phyloP scores from a whole-genome alignment of 1,140 invertebrate genomes.

The Pissodes strobi region DNA sequence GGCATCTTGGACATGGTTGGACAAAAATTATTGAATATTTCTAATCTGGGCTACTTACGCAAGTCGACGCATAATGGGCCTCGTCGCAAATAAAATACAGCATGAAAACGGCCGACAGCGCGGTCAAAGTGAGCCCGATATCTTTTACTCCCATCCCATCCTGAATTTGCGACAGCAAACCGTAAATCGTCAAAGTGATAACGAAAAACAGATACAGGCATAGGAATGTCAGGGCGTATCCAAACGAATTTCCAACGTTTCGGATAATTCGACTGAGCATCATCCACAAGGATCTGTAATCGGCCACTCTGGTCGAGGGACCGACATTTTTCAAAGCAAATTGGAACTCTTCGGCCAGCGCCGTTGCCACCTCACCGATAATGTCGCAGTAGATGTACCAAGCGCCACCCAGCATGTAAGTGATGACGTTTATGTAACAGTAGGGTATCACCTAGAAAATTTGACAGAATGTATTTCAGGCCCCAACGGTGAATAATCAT shows the following conservation, averaged over 20 bases:
- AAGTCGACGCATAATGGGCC: constrained; percentile 66
- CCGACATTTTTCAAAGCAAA: constrained; percentile 65
- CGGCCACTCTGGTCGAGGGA: constrained; percentile 65
- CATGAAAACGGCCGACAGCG: constrained; percentile 63
- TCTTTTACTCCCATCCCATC: constrained; percentile 70
- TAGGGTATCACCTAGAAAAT: constrained; percentile 60
- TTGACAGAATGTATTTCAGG: too few relatives aligned
- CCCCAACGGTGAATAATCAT: constrained; percentile 65
- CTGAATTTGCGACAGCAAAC: constrained; percentile 68
- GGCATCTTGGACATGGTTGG: too few relatives aligned
- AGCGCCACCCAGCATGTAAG: constrained; percentile 59
- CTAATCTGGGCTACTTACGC: too few relatives aligned
- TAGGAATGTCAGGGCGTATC: constrained; percentile 66
- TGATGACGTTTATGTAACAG: constrained; percentile 67
- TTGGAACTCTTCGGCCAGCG: constrained; percentile 68
- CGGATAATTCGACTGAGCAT: constrained; percentile 65
- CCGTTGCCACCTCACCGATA: constrained; percentile 63
- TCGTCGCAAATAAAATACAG: constrained; percentile 71
- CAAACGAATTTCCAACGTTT: constrained; percentile 65
- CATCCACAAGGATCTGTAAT: constrained; percentile 68
- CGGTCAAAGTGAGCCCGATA: constrained; percentile 67
- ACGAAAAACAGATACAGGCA: constrained; percentile 69
- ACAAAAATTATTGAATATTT: too few relatives aligned
- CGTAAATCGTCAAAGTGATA: constrained; percentile 70
- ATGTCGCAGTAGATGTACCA: constrained; percentile 66